These are phyloP conservation scores for Drosophila chauvacae DNA, from an alignment of 1,140 invertebrate species.

Conservation along the genomic window DNA sequence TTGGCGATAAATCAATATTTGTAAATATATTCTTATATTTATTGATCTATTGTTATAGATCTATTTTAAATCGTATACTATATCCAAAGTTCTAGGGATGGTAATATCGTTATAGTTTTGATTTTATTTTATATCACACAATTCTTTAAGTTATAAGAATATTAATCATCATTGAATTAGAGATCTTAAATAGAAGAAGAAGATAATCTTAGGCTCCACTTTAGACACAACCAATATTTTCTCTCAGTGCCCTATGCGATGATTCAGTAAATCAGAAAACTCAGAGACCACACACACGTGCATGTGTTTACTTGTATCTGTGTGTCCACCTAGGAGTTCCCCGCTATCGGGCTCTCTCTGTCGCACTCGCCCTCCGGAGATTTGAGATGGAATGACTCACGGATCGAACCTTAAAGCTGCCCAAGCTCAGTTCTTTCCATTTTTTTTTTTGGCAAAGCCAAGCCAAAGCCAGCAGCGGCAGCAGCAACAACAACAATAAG, in stretches of 20 bases:
- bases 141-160: no score
- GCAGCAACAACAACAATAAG: slow-evolving; percentile 13
- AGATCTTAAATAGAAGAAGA: no score
- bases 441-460: slow-evolving; percentile 65
- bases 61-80: no score
- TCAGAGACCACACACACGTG: slow-evolving; percentile 70
- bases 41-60: no score
- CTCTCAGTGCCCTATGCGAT: slow-evolving; percentile 33
- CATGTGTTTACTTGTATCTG: slow-evolving; percentile 21
- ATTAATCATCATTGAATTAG: no score
- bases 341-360: slow-evolving; percentile 30
- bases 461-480: slow-evolving; percentile 13
- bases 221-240: background rate
- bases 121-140: no score
- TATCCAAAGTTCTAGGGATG: no score
- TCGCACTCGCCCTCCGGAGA: slow-evolving; percentile 35
- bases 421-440: slow-evolving; percentile 24
- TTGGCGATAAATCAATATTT: no score
- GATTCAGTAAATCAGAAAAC: slow-evolving; percentile 71
- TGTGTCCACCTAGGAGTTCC: slow-evolving; percentile 71
- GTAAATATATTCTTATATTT: no score
- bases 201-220: no score
- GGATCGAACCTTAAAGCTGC: slow-evolving; percentile 45
- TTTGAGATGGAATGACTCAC: slow-evolving; percentile 52
- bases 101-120: no score